Base-by-base conservation (phyloP, 2,797 vertebrate genomes). In the Crossoptilon crossoptilon region DNA sequence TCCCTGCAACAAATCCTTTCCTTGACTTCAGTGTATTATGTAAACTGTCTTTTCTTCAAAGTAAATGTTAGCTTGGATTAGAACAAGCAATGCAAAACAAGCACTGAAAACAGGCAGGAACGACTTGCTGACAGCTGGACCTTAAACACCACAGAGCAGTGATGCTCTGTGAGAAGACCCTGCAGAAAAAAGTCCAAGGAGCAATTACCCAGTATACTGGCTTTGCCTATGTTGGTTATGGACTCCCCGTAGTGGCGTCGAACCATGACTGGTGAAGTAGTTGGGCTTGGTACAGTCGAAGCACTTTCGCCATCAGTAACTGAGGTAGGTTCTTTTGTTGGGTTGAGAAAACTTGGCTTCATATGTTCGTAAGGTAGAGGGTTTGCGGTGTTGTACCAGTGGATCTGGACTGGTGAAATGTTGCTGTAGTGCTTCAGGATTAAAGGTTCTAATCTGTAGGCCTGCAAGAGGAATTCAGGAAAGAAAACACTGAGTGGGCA, bases 401-500 rank as follows among this genome's bases (percentile, higher is more conserved):
- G 99, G 96, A 99, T 99, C 95, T 99, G 99, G 62, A 99, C 98
- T 4, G 99, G 99, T 3, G 98, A 97, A 73, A 99, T 97, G 97
- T 99, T 99, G 98, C 98, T 99, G 97, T 99, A 99, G 97, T 99
- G 99, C 81, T 99, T 99, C 91, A 99, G 97, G 95, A 99, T 98
- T 88, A 99, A 98, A 7, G 99, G 99, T 95, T 99, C 99, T 97
- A 99, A 97, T 91, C 99, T 98, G 95, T 99, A 99, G 91, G 99
- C 99, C 99, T 99, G 94, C 8, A 86, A 90, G 79, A 73, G 60
- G 49, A 23, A 92, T 70, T 82, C 9, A 24, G 80, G 48, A 78
- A 48, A 94, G 33, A 89, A 77, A 91, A 19, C 3, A 16, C 15
- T 55, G 24, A 79, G 44, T 0, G 9, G 9, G 16, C 12, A 17